Evolutionary conservation across 2,797 vertebrate genomes (phyloP), one percentile per base, ranked within the genome.

Genomic region (Anguilla marmorata): DNA sequence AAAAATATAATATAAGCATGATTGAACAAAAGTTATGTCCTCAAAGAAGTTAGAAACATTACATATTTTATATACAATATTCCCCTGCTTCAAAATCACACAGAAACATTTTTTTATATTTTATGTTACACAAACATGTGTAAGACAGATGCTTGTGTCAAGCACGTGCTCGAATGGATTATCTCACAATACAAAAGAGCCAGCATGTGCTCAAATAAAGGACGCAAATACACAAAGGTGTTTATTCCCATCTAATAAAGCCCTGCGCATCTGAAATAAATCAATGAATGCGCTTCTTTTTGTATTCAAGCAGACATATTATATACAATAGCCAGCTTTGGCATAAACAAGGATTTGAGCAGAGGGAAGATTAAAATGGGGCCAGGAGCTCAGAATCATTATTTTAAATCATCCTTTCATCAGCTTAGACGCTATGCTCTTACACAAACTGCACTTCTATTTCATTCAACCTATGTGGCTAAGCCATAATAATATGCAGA

Each of bases 81-180:
- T 9, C 21, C 27, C 14, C 30, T 37, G 14, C 72, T 37, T 33
- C 19, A 41, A 37, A 37, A 66, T 66, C 33, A 79, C 14, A 41
- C 14, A 19, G 33, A 79, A 41, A 41, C 12, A 79, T 21, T 9
- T 72, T 30, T 72, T 2, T 14, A 72, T 72, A 72, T 33, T 72
- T 33, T 12, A 91, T 74, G 82, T 92, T 90, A 88, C 88, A 90
- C 88, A 89, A 90, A 76, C 86, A 52, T 24, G 88, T 89, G 84
- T 87, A 83, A 86, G 89, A 82, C 90, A 89, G 88, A 90, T 91
- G 90, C 86, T 45, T 87, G 66, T 90, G 88, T 80, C 69, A 90
- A 89, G 88, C 91, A 91, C 89, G 88, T 91, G 91, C 84, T 91
- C 87, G 86, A 58, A 85, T n/a, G 87, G 90, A 91, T 91, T 91